Conservation (phyloP, 92 coral and sea anemone genomes). For the Montipora capitata region DNA sequence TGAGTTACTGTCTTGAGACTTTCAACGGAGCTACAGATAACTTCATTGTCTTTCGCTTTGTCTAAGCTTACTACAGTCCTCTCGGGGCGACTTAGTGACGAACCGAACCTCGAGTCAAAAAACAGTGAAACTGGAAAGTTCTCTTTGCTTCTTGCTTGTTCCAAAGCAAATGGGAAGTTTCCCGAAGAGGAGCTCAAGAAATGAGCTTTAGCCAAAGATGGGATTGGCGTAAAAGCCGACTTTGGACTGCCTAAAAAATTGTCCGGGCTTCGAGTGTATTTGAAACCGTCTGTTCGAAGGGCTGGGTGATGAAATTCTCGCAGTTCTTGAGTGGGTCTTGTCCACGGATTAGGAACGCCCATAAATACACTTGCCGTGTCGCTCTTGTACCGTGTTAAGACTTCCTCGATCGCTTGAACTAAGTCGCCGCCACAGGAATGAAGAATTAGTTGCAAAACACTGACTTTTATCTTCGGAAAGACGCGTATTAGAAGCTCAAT, state of each 20-base stretch:
- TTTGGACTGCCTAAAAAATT: constrained; percentile 82
- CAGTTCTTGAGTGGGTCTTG: constrained; percentile 76
- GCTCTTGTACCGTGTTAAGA: constrained; percentile 85
- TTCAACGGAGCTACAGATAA: not conserved
- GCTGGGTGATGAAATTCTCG: constrained; percentile 76
- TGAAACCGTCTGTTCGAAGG: constrained; percentile 76
- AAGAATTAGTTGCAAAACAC: constrained; percentile 92
- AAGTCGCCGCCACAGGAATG: constrained; percentile 97
- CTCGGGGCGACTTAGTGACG: constrained; percentile 34
- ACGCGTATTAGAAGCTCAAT: constrained; percentile 94
- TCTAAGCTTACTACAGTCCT: constrained; percentile 27
- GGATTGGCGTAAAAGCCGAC: constrained; percentile 88
- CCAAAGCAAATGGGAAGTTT: constrained; percentile 81
- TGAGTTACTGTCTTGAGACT: not conserved
- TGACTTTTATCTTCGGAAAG: constrained; percentile 96
- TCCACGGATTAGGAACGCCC: constrained; percentile 85
- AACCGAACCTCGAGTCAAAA: constrained; percentile 72
- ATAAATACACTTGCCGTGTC: constrained; percentile 75
- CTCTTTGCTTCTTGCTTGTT: constrained; percentile 77
- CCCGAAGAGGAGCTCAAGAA: constrained; percentile 70
- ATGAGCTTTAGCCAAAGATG: constrained; percentile 81
- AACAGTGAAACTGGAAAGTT: constrained; percentile 72
- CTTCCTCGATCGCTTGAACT: constrained; percentile 97
- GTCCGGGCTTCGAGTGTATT: constrained; percentile 76
- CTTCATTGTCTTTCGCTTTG: constrained; percentile 35